Evolutionary conservation across 35 echinoderm and acorn worm genomes (phyloP), one percentile per base, ranked within the genome.

Genomic region (Apostichopus parvimensis): DNA sequence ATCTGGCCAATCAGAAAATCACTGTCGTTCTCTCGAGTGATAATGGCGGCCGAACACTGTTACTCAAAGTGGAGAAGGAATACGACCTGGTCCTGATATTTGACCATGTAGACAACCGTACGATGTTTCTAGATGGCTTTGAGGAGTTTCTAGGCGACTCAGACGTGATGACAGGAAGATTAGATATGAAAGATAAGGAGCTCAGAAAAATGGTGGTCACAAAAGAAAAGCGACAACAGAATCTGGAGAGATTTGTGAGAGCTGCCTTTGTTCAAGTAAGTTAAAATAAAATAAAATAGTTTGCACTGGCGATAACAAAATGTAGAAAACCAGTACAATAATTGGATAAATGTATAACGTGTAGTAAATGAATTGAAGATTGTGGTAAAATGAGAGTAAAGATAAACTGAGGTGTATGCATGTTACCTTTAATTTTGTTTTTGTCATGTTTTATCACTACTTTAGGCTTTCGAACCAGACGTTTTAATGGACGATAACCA

Each of bases 181-280:
- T 88, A 22, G 86, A 88, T 10, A 28, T 73, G 4, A 75, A 53
- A 17, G 86, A 88, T 17, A 88, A 88, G 52, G 86, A 88, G 60
- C 62, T 88, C 9, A 71, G 62, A 64, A 88, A 72, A 72, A 88
- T 62, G 57, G 91, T 72, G 1, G 66, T 92, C 5, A 92, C 91
- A 55, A 81, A 83, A 72, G 91, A 92, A 24, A 83, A 54, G 59
- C 57, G 91, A 60, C 78, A 92, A 54, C 59, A 92, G 23, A 82
- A 68, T 20, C 28, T 92, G 6, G 91, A 92, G 57, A 66, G 45
- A 64, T 92, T 92, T 73, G 79, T 92, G 12, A 82, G 80, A 73
- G 91, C 80, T 24, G 91, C 80, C 4, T 92, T 92, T 84, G 91
- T 77, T 13, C 91, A 92, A 59, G 91, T 92, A 75, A 73, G 13